Base-by-base conservation (phyloP, 2,888 invertebrate species). In the Eupithecia abbreviata region DNA sequence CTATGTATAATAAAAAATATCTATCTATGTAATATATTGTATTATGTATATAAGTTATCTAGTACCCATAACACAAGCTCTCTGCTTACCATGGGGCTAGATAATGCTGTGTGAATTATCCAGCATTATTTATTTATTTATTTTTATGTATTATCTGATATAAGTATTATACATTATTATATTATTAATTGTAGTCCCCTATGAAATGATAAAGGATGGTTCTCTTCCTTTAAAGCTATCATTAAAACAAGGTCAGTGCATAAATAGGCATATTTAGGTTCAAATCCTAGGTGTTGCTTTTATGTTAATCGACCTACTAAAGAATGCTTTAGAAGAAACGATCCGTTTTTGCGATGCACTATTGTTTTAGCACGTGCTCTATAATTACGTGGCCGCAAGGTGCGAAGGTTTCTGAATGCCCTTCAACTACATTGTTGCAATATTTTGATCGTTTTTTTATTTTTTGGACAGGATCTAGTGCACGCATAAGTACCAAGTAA, bases 331-430 rank as follows among this genome's bases (percentile, higher is more conserved):
- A 18, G 18, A 58, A 30, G 62, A 30, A 30, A 30, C 30, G 62
- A 62, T 30, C 30, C 4, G 18, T 62, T 30, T 62, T 62, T 30
- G 30, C 9, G 74, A 71, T 75, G 67, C 74, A 66, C 42, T 74
- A 76, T 71, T 75, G 75, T 73, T 75, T 67, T 30, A 66, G 69
- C 74, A 58, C 70, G 47, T 76, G 73, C 73, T 68, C 68, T 69
- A 72, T 45, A 71, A 77, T 77, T 73, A 74, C 7, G 51, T 71
- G 76, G 30, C 75, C 66, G 55, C 78, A 84, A 77, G 42, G 71
- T 74, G 45, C 71, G 69, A 68, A 76, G 77, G 74, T 74, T 65
- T 47, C 12, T 10, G 18, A 7, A 45, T 73, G 42, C 65, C 65
- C 72, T 74, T 76, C 72, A 42, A 18, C 73, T 49, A 75, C 74